Base-by-base conservation (phyloP, 2,113 vertebrate species). In the Ahaetulla prasina region DNA sequence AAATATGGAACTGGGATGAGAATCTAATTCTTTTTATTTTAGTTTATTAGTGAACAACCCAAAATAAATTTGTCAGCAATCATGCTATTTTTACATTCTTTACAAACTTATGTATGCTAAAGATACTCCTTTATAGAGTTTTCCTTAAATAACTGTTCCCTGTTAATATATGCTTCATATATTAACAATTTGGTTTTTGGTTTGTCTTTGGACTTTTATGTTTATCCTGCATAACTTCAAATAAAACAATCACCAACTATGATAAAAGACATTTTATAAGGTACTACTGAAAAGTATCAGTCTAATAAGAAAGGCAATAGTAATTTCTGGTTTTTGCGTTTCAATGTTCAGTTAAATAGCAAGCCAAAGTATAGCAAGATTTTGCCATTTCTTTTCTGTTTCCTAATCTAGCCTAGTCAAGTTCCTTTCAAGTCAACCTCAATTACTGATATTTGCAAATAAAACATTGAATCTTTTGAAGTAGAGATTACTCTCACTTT, bases 401-500 rank as follows among this genome's bases (percentile, higher is more conserved):
- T 80, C 74, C n/a, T 80, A 80, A 80, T 43, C 35, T 80, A 43
- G 1, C 74, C 35, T 43, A 80, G 18, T 43, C 74, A 80, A 43
- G 35, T 80, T 22, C 35, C 74, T 80, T 80, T 39, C 35, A 80
- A 80, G 18, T 80, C 22, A 80, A 43, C 22, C 11, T 39, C 74
- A 80, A 39, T 80, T 80, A 18, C 68, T 43, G 74, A 22, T 35
- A 53, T 6, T 9, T 45, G 30, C 25, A 80, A 53, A 20, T 35
- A 68, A 90, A 39, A 80, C 16, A 22, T 20, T 49, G 39, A 35
- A 4, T 39, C 23, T 35, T 53, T 90, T 87, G 47, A 27, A 30
- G 16, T 25, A 6, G 80, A 95, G 45, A 93, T 43, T 92, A 91
- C 93, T 94, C 94, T 90, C 90, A 92, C 90, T 93, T 90, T 63